Evolutionary conservation across 2,113 vertebrate genomes (phyloP).

Genomic region (Pitta sordida): DNA sequence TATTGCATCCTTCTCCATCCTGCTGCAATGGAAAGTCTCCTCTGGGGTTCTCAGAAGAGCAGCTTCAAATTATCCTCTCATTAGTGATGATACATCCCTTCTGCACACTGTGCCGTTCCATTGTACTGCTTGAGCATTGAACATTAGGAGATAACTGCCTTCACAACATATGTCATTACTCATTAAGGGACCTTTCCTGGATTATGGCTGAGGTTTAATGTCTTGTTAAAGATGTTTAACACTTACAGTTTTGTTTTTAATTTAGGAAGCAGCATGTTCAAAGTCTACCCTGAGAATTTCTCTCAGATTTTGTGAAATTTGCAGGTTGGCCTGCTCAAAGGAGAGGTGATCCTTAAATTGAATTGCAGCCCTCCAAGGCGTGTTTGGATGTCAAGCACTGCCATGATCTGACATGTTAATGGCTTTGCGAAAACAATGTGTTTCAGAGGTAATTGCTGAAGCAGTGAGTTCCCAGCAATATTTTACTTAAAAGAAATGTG

Average conservation of each 20-base stretch:
- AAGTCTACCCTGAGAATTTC: conserved; percentile 76
- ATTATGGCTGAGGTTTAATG: conserved; percentile 94
- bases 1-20: conserved; percentile 58
- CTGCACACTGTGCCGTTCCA: conserved; percentile 89
- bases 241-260: conserved; percentile 90
- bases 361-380: conserved; percentile 79
- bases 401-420: conserved; percentile 81
- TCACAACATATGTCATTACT: conserved; percentile 97
- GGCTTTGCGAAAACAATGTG: conserved; percentile 78
- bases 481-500: conserved; percentile 71
- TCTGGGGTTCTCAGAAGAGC: conserved; percentile 78
- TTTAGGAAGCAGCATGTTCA: conserved; percentile 82
- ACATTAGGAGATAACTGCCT: conserved; percentile 94
- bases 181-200: conserved; percentile 90
- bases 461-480: conserved; percentile 76
- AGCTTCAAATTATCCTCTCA: conserved; percentile 90
- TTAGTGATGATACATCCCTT: conserved; percentile 93
- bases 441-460: conserved; percentile 80
- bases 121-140: conserved; percentile 77
- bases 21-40: conserved; percentile 69
- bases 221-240: conserved; percentile 99
- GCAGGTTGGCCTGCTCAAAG: conserved; percentile 69
- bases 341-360: conserved; percentile 79
- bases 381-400: conserved; percentile 79
- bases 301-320: conserved; percentile 71